Percentiles rank a stretch among this genome's conserved stretches.
These are phyloP conservation scores for Eucera pruinosa DNA, from an alignment of 2,888 invertebrate genomes.

Conservation along the genomic window DNA sequence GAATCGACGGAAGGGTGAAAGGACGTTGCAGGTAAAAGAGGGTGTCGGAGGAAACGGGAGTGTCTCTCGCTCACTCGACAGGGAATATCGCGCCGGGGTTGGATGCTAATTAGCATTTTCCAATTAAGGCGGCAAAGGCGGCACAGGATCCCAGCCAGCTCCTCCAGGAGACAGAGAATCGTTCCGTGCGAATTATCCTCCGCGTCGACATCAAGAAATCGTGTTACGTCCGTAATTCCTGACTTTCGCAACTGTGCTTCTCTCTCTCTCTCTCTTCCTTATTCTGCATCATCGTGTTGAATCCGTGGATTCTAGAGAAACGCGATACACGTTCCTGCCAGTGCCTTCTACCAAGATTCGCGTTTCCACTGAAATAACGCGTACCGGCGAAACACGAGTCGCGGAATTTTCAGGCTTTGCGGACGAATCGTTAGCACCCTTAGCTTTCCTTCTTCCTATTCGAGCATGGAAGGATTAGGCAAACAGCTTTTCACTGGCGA, in stretches of 20 bases:
- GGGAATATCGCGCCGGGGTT: slow-evolving; percentile 73
- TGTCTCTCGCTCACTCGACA: slow-evolving; percentile 56
- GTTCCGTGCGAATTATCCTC: slow-evolving; percentile 68
- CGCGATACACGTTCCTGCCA: slow-evolving; percentile 42
- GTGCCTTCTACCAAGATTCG: not conserved
- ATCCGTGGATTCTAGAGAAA: slow-evolving; percentile 25
- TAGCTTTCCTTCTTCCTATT: not conserved
- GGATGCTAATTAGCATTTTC: slow-evolving; percentile 78
- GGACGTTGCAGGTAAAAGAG: slow-evolving; percentile 5
- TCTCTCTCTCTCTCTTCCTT: not conserved
- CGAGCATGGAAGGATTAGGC: not conserved
- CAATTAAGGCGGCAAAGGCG: slow-evolving; percentile 77
- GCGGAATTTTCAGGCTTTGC: slow-evolving; percentile 7
- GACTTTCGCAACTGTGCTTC: slow-evolving; percentile 45
- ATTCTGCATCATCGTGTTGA: no score
- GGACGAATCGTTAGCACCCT: not conserved
- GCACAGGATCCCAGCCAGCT: slow-evolving; percentile 55
- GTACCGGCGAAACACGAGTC: slow-evolving; percentile 5
- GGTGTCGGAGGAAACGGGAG: slow-evolving; percentile 24
- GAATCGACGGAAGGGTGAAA: slow-evolving; percentile 48
- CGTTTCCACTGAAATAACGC: not conserved
- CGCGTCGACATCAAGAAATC: slow-evolving; percentile 69
- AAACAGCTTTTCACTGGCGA: not conserved
- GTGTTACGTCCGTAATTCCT: slow-evolving; percentile 64
- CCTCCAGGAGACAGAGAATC: slow-evolving; percentile 67